A percentile compares a stretch with the other conserved stretches of the same genome.
Evolutionary conservation across 2,113 vertebrate species (phyloP).

Genomic region (Aspidoscelis tigris): DNA sequence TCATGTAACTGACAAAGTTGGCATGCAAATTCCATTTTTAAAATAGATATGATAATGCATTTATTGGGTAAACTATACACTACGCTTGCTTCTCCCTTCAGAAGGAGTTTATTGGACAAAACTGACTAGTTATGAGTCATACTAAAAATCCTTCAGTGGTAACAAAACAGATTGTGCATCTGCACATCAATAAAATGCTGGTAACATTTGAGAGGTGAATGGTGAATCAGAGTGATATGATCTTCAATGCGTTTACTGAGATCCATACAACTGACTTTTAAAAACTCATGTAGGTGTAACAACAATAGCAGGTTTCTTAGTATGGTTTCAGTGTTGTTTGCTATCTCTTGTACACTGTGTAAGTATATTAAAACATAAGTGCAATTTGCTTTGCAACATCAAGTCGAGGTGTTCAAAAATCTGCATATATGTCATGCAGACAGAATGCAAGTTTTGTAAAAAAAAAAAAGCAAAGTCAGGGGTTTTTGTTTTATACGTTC

Average conservation of each 20-base stretch:
- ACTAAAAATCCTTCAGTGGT: slow-evolving; percentile 14
- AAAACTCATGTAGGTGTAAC: slow-evolving; percentile 29
- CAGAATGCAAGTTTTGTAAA: slow-evolving; percentile 33
- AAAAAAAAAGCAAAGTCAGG: slow-evolving; percentile 28
- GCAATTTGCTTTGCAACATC: slow-evolving; percentile 55
- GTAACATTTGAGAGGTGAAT: slow-evolving; percentile 30
- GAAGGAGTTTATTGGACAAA: slow-evolving; percentile 38
- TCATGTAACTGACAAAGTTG: slow-evolving; percentile 41
- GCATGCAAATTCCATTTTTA: slow-evolving; percentile 27
- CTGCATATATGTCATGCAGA: slow-evolving; percentile 39
- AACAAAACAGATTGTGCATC: slow-evolving; percentile 45
- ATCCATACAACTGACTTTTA: slow-evolving; percentile 33
- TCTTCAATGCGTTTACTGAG: slow-evolving; percentile 39
- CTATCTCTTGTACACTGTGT: slow-evolving; percentile 37
- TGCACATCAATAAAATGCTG: slow-evolving; percentile 41
- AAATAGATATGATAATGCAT: slow-evolving; percentile 26
- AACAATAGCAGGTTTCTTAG: slow-evolving; percentile 38
- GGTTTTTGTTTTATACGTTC: slow-evolving; percentile 43
- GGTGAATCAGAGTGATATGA: slow-evolving; percentile 44
- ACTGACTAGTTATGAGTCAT: slow-evolving; percentile 30
- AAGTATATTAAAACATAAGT: slow-evolving; percentile 53
- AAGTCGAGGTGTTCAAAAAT: slow-evolving; percentile 37
- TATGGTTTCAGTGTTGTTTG: slow-evolving; percentile 36
- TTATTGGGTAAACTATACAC: slow-evolving; percentile 29
- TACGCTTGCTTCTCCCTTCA: slow-evolving; percentile 12